Evolutionary conservation across 2,113 vertebrate genomes (phyloP).

Genomic region (Dasyurus viverrinus): DNA sequence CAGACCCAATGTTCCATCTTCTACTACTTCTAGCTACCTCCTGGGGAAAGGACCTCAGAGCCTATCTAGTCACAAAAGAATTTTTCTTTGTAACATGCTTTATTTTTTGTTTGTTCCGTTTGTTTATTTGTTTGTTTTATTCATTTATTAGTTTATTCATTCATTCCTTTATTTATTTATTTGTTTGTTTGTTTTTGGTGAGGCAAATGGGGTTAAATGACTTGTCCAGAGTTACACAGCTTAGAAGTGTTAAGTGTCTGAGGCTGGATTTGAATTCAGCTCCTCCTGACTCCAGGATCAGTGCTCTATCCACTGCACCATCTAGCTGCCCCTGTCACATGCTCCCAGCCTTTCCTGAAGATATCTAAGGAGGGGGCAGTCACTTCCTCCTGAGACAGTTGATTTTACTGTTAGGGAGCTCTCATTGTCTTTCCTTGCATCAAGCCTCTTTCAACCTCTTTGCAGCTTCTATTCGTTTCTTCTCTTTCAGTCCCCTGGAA

Average conservation of each 20-base stretch:
- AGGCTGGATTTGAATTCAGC: no score
- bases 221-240: no score
- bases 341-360: not conserved
- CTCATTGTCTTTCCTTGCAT: not conserved
- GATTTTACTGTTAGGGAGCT: not conserved
- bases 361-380: not conserved
- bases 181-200: no score
- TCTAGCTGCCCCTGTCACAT: no score
- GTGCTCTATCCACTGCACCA: no score
- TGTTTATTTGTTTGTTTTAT: no score
- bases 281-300: no score
- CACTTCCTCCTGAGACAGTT: not conserved
- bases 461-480: not conserved
- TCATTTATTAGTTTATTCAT: no score
- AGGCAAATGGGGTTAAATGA: no score
- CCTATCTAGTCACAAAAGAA: not conserved
- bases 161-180: no score
- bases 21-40: not conserved
- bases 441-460: not conserved
- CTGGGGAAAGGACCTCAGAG: not conserved
- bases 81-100: not conserved
- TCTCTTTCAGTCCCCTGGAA: not conserved
- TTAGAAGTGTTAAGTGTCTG: no score
- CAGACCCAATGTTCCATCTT: not conserved
- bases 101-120: not conserved